Base-by-base conservation (phyloP, 2,113 vertebrate species). In the Trematocara zebra region DNA sequence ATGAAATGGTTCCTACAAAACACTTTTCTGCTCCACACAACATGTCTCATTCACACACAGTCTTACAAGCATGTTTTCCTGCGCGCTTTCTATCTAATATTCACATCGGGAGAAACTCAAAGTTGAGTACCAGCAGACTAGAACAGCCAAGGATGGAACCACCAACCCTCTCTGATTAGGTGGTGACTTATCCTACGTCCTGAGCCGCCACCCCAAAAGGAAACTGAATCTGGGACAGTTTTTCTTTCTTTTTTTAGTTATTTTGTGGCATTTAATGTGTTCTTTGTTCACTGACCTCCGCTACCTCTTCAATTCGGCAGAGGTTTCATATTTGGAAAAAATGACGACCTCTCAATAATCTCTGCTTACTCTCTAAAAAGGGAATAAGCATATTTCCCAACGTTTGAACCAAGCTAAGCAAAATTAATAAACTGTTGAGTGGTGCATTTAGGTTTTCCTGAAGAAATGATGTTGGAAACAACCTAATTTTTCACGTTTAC, bases 401-500 rank as follows among this genome's bases (percentile, higher is more conserved):
- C 35, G 26, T 72, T 69, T 42, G n/a, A 42, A 23, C 35, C 37
- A 23, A 69, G 64, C n/a, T 23, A 69, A 69, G 64, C n/a, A 42
- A 44, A 72, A 42, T 12, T 44, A 44, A 72, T 72, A 72, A 23
- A 26, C 67, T 28, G 20, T 4, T 17, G 20, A 72, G 40, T 72
- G 67, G 20, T 44, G 40, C 40, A 72, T 47, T 72, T 44, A 72
- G 40, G 40, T 72, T 72, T 72, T 23, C 40, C 8, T 17, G 20
- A 72, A 72, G 20, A 72, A 72, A 72, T 28, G 14, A 47, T 47
- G 3, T 72, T 4, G 12, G 12, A 28, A 76, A 49, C 4, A 74
- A 2, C 0, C 42, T 1, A 18, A n/a, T 31, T 28, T 76, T 61
- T 10, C 3, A 14, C 4, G 2, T 17, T 44, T 6, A 7, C 18